Conservation (phyloP, 2,113 vertebrate species). For the Asarcornis scutulata region DNA sequence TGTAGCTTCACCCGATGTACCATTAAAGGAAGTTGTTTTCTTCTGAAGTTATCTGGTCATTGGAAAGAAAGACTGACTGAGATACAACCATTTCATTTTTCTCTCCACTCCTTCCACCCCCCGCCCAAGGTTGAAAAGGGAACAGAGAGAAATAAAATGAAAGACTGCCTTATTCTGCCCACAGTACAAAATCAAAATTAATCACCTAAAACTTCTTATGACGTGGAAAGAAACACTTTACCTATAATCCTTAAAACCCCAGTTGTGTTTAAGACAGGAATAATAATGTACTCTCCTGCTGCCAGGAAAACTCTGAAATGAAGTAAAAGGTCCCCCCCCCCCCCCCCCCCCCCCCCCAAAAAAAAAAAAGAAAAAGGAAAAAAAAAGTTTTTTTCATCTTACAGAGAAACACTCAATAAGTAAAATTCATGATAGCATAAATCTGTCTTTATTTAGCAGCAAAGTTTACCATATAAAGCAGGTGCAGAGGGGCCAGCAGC, state of each 20-base stretch:
- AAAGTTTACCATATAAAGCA: background rate
- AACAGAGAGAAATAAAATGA: background rate
- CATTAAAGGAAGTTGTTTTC: background rate
- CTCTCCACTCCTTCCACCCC: accelerated
- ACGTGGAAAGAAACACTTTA: background rate
- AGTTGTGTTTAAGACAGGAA: background rate
- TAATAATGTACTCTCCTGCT: background rate
- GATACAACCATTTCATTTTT: background rate
- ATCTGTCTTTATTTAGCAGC: conserved; percentile 9
- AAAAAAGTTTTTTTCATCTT: background rate
- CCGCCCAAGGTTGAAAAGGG: background rate
- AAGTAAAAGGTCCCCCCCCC: background rate
- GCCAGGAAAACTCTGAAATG: background rate
- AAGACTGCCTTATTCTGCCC: background rate
- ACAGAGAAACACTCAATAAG: background rate
- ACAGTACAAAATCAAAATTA: background rate
- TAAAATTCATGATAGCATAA: background rate
- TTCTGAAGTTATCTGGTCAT: background rate
- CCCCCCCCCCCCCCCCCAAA: background rate
- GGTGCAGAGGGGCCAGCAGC: no score
- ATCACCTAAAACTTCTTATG: background rate
- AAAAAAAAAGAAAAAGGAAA: background rate
- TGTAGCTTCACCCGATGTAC: background rate
- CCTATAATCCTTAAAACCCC: background rate
- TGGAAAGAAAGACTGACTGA: background rate